These are phyloP conservation scores for Campylomormyrus tamandua DNA, from an alignment of 2,113 vertebrate species.

Conservation along the genomic window DNA sequence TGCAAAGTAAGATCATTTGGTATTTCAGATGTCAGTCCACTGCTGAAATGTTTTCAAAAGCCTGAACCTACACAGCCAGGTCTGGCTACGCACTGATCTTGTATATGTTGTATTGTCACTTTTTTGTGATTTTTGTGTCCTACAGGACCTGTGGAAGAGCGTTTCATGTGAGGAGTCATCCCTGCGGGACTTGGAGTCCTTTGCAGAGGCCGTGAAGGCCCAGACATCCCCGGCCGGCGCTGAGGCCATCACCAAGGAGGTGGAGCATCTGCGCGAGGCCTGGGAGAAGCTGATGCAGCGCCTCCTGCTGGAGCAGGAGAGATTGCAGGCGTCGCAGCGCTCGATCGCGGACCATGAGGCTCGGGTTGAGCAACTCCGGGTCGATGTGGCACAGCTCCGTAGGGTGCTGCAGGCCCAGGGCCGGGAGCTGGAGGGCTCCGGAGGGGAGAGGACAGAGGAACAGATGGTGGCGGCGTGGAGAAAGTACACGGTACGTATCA, in stretches of 20 bases:
- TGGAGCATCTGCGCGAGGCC: conserved; percentile 65
- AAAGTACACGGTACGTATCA: conserved; percentile 62
- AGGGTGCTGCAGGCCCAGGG: conserved; percentile 59
- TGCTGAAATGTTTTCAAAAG: neutral
- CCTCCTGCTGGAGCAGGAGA: conserved; percentile 55
- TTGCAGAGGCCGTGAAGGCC: conserved; percentile 56
- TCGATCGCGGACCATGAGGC: conserved; percentile 58
- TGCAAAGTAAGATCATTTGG: neutral
- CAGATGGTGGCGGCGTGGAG: conserved; percentile 72
- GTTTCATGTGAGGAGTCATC: conserved; percentile 65
- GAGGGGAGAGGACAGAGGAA: conserved; percentile 56
- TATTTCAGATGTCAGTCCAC: neutral
- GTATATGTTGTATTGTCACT: too few relatives aligned
- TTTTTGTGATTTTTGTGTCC: neutral
- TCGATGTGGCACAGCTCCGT: conserved; percentile 58
- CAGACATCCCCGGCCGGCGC: conserved; percentile 79
- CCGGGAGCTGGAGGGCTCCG: conserved; percentile 50
- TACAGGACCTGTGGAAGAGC: conserved; percentile 59
- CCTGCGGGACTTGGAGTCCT: conserved; percentile 61
- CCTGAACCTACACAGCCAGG: neutral
- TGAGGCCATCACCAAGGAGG: conserved; percentile 61
- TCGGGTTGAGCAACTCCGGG: conserved; percentile 57
- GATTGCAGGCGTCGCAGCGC: conserved; percentile 54
- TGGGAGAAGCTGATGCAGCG: conserved; percentile 67
- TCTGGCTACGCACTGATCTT: neutral